Evolutionary conservation across 1,140 invertebrate species (phyloP).

Genomic region (Drosophila carrolli): DNA sequence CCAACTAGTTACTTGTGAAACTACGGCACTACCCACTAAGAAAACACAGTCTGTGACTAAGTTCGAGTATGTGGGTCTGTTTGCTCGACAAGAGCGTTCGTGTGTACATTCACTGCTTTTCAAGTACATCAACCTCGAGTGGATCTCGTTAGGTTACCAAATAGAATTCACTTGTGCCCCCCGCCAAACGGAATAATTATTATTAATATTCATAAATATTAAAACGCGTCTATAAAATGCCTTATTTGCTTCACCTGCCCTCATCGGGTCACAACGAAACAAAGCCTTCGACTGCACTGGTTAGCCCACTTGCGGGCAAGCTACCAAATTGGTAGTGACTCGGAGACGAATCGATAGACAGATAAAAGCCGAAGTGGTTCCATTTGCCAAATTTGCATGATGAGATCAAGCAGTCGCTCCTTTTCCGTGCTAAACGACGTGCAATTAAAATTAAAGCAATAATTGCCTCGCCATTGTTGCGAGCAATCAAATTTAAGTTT

Average conservation of each 20-base stretch:
- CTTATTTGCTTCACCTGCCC: constrained; percentile 47
- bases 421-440: constrained; percentile 47
- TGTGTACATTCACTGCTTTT: constrained; percentile 30
- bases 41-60: constrained; percentile 46
- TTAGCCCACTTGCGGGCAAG: constrained; percentile 62
- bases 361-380: constrained; percentile 58
- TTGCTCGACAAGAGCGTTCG: constrained; percentile 24
- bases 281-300: constrained; percentile 67
- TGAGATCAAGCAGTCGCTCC: constrained; percentile 53
- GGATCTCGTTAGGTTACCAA: constrained; percentile 60
- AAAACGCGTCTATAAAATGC: constrained; percentile 54
- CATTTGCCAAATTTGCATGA: constrained; percentile 55
- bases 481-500: constrained; percentile 37
- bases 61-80: constrained; percentile 49
- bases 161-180: constrained; percentile 45
- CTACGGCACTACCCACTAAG: constrained; percentile 43
- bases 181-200: constrained; percentile 42
- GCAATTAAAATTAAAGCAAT: constrained; percentile 64
- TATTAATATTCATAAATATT: constrained; percentile 57
- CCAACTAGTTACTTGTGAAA: constrained; percentile 34
- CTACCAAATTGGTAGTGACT: constrained; percentile 34
- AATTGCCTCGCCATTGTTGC: constrained; percentile 32
- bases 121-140: constrained; percentile 63
- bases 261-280: constrained; percentile 26
- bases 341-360: constrained; percentile 40